These are phyloP conservation scores for Macroteleia sp. DNA, from an alignment of 2,888 invertebrate genomes.

Conservation along the genomic window DNA sequence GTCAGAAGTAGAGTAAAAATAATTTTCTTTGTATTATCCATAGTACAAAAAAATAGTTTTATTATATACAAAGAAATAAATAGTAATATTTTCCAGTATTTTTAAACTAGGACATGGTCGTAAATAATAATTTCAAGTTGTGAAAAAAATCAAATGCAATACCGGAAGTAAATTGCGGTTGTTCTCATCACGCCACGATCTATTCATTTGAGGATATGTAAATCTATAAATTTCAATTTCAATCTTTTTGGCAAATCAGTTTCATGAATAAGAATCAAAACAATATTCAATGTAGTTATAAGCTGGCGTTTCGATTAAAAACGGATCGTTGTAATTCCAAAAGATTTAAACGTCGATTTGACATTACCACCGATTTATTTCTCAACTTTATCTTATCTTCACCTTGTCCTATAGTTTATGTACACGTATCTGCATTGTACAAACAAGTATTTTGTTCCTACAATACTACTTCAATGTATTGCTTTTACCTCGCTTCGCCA, in stretches of 20 bases:
- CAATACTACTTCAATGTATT: constrained; percentile 49
- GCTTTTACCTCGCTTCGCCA: constrained; percentile 47
- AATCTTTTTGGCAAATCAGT: constrained; percentile 32
- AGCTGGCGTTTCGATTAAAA: not conserved
- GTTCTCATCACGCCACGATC: constrained; percentile 32
- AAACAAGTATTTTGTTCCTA: constrained; percentile 55
- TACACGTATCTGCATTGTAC: constrained; percentile 49
- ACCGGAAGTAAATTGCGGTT: constrained; percentile 9
- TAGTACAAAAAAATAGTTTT: no score
- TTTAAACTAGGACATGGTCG: no score
- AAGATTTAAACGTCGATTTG: constrained; percentile 31
- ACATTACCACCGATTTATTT: constrained; percentile 47
- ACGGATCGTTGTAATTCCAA: constrained; percentile 9
- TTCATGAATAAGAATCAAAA: constrained; percentile 38
- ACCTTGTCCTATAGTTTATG: constrained; percentile 47
- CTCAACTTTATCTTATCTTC: constrained; percentile 52
- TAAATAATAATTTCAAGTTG: no score
- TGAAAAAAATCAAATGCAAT: no score
- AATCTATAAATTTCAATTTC: constrained; percentile 31
- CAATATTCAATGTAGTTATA: constrained; percentile 21
- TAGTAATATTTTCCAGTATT: no score
- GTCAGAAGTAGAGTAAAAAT: no score
- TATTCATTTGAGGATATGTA: constrained; percentile 36
- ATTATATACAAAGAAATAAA: no score
- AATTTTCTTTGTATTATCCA: no score